A percentile compares a stretch with the other conserved stretches of the same genome.
These are phyloP conservation scores for Ceratina australensis DNA, from an alignment of 1,140 invertebrate species.

Conservation along the genomic window DNA sequence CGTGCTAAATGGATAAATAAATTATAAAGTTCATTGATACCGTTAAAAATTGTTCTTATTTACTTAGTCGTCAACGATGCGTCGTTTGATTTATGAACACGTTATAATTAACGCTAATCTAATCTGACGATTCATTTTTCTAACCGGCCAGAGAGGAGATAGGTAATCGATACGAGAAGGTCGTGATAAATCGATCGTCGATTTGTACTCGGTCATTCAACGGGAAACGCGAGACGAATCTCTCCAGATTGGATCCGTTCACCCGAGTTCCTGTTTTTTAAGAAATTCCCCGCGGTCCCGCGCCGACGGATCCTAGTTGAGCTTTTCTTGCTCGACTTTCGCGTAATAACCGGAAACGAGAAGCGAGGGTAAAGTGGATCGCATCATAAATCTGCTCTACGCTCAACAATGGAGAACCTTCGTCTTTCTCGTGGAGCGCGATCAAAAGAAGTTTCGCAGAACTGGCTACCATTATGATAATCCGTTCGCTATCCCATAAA, in stretches of 20 bases:
- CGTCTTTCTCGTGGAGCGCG: constrained; percentile 27
- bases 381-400: constrained; percentile 50
- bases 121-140: no score
- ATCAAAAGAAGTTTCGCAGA: constrained; percentile 52
- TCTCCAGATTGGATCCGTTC: constrained; percentile 51
- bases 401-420: constrained; percentile 45
- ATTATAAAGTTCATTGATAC: no score
- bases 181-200: no score
- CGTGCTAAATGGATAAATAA: no score
- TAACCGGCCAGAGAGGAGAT: no score
- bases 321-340: constrained; percentile 62
- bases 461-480: constrained; percentile 54
- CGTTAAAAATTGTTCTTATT: no score
- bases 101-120: no score
- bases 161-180: no score
- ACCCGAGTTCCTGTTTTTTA: constrained; percentile 26
- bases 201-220: not conserved
- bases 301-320: constrained; percentile 35
- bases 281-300: constrained; percentile 21
- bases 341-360: constrained; percentile 63
- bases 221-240: constrained; percentile 42
- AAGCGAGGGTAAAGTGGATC: constrained; percentile 55
- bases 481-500: constrained; percentile 26
- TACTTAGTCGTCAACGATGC: no score
- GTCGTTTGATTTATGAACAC: no score